Conservation (phyloP, 1,140 invertebrate genomes). For the Limonius californicus region DNA sequence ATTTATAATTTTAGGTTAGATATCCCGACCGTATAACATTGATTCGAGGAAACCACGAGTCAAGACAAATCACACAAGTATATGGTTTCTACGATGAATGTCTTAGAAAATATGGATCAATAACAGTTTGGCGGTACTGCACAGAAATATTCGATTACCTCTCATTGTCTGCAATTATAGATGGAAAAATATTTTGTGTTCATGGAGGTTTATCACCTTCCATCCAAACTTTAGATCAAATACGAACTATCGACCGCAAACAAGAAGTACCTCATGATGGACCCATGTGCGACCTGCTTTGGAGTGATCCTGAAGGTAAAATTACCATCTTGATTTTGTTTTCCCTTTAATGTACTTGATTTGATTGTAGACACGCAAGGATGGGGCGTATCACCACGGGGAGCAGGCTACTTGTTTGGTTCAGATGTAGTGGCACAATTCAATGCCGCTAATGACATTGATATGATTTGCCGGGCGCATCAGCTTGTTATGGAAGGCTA, state of each 20-base stretch:
- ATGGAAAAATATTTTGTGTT: conserved; percentile 99
- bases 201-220: conserved; percentile 99
- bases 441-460: conserved; percentile 94
- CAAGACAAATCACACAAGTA: conserved; percentile 98
- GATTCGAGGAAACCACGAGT: conserved; percentile 95
- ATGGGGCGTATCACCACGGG: conserved; percentile 95
- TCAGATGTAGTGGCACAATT: conserved; percentile 96
- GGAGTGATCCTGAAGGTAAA: conserved; percentile 97
- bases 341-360: background rate
- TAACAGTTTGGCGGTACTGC: conserved; percentile 98
- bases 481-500: conserved; percentile 99
- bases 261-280: conserved; percentile 99
- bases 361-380: conserved; percentile 73
- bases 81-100: conserved; percentile 99
- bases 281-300: conserved; percentile 98
- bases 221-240: conserved; percentile 98
- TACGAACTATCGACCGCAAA: conserved; percentile 96
- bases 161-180: conserved; percentile 96
- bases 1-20: conserved; percentile 78
- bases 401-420: conserved; percentile 97
- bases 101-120: conserved; percentile 96
- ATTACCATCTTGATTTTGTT: too few relatives aligned
- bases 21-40: conserved; percentile 99
- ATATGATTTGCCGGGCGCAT: conserved; percentile 98
- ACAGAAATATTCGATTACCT: conserved; percentile 99